Percentiles rank a stretch among this genome's conserved stretches.
Conservation (phyloP, 1,140 invertebrate genomes). For the Drosophila mauritiana region DNA sequence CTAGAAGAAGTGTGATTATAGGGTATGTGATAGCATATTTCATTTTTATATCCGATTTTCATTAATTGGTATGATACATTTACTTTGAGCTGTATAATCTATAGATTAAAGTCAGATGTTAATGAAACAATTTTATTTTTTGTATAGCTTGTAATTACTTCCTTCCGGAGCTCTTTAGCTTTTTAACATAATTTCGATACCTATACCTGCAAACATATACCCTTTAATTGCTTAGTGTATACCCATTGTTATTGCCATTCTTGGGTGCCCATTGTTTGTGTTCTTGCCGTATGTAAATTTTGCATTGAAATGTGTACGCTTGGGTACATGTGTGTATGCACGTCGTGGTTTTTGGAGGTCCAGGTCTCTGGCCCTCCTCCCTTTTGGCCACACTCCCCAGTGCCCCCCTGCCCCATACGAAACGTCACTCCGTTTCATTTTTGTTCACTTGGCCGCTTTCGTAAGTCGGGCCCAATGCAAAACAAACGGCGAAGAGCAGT, state of each 20-base stretch:
- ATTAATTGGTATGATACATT: too few relatives aligned
- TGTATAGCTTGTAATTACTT: too few relatives aligned
- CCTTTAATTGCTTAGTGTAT: conserved; percentile 1
- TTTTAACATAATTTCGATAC: too few relatives aligned
- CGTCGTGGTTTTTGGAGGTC: conserved; percentile 61
- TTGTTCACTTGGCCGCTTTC: conserved; percentile 74
- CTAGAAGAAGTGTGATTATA: too few relatives aligned
- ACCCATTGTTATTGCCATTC: conserved; percentile 56
- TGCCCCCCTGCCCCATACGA: not conserved
- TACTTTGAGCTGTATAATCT: too few relatives aligned
- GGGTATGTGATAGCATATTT: too few relatives aligned
- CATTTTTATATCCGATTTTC: too few relatives aligned
- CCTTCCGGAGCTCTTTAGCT: too few relatives aligned
- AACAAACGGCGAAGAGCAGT: conserved; percentile 45
- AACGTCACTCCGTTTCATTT: conserved; percentile 37
- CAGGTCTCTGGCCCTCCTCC: conserved; percentile 33
- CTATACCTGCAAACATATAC: too few relatives aligned
- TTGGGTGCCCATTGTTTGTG: conserved; percentile 40
- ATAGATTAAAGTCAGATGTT: too few relatives aligned
- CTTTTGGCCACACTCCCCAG: not conserved
- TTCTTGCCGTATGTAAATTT: conserved; percentile 68
- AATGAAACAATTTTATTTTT: too few relatives aligned
- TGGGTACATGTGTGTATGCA: conserved; percentile 22
- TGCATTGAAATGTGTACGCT: conserved; percentile 58
- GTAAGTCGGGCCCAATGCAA: conserved; percentile 63